Evolutionary conservation across 2,113 vertebrate genomes (phyloP), one percentile per base, ranked within the genome.

Genomic region (Pterophyllum scalare): DNA sequence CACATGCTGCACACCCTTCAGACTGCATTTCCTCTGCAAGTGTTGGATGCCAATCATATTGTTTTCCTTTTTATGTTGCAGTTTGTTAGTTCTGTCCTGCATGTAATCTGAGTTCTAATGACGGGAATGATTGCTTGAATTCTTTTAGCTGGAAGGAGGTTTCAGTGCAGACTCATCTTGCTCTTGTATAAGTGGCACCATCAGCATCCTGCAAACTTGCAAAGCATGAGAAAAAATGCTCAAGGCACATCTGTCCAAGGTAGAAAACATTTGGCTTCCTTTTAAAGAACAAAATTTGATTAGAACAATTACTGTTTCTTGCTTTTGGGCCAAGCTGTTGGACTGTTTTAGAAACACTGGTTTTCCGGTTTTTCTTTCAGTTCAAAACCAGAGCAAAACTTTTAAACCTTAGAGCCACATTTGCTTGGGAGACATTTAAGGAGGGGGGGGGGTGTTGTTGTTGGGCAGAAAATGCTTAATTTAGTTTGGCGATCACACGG

Each of bases 201-300:
- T 75, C 40, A 87, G 82, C 81, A 88, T 87, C 49, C 82, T 91
- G 88, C 80, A 90, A 85, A 92, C 74, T 79, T 90, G 89, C 90
- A 91, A 86, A 91, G 79, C 82, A 85, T 91, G 85, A 91, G 77
- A 93, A 91, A 91, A 88, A 75, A 84, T 83, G 86, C 86, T 81
- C 83, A 93, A 91, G 81, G 91, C 92, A 95, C 95, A 96, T 96
- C 95, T 96, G 95, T 90, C 88, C 83, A 85, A 87, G 40, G 88
- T 88, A 87, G 87, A 96, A 94, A 94, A 92, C 88, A 57, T 93
- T 93, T 93, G 86, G 87, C 91, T 96, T 95, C 95, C 95, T 97
- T 96, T 96, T 93, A 89, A 96, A 96, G 96, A 95, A 94, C 95
- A 94, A 93, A 89, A 96, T 95, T 91, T 96, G 91, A 97, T 97